Evolutionary conservation across 1,140 invertebrate species (phyloP).

Genomic region (Neelides sp.): DNA sequence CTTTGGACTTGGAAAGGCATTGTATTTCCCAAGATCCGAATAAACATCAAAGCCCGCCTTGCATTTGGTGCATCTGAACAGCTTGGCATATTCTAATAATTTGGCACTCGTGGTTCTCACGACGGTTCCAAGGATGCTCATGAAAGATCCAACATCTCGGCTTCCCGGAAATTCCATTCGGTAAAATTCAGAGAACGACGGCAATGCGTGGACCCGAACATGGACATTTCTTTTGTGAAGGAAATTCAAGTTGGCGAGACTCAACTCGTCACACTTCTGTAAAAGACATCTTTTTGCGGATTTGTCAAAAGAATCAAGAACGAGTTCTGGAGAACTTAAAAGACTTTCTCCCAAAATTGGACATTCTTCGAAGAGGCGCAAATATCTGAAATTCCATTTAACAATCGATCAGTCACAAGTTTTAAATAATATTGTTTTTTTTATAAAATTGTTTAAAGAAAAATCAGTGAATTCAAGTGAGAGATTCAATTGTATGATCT

Average conservation of each 20-base stretch:
- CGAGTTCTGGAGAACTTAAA: slow-evolving; percentile 41
- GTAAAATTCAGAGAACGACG: slow-evolving; percentile 45
- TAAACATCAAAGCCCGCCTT: slow-evolving; percentile 50
- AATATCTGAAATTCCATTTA: no score
- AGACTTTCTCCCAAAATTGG: slow-evolving; percentile 45
- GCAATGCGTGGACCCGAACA: slow-evolving; percentile 46
- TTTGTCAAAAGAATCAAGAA: slow-evolving; percentile 48
- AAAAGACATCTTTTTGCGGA: slow-evolving; percentile 48
- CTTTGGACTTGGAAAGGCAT: slow-evolving; percentile 15
- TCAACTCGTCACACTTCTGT: slow-evolving; percentile 39
- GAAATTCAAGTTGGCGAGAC: slow-evolving; percentile 34
- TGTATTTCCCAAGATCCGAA: slow-evolving; percentile 36
- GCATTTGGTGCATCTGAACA: slow-evolving; percentile 66
- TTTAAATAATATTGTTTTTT: no score
- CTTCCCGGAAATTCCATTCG: slow-evolving; percentile 49
- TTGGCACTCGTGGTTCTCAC: slow-evolving; percentile 60
- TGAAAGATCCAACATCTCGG: slow-evolving; percentile 51
- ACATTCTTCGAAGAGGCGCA: slow-evolving; percentile 47
- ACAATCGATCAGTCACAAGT: no score
- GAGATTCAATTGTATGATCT: no score
- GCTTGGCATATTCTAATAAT: slow-evolving; percentile 59
- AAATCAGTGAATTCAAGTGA: no score
- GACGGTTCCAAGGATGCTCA: slow-evolving; percentile 53
- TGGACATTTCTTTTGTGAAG: slow-evolving; percentile 53
- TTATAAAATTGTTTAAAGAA: no score